These are phyloP conservation scores for Nanorana parkeri DNA, from an alignment of 2,113 vertebrate species.

Conservation along the genomic window DNA sequence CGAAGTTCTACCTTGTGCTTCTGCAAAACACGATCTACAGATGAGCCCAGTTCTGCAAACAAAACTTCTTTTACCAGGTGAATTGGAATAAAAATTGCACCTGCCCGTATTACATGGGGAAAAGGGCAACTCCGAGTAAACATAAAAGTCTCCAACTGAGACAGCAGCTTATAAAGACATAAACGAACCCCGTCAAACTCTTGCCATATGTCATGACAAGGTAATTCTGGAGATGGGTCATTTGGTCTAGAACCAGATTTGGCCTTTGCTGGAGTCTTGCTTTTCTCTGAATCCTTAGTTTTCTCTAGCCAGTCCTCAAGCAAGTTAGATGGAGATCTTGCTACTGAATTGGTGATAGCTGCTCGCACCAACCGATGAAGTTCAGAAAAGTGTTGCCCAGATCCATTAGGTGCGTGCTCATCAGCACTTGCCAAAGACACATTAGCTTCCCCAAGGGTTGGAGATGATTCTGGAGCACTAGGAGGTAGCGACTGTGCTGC, in stretches of 20 bases:
- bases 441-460: fast-evolving
- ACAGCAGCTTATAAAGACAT: constrained; percentile 73
- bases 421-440: fast-evolving
- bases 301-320: constrained; percentile 70
- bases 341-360: constrained; percentile 74
- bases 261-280: constrained; percentile 64
- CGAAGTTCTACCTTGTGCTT: constrained; percentile 90
- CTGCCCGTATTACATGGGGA: constrained; percentile 86
- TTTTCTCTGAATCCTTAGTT: constrained; percentile 59
- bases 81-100: constrained; percentile 91
- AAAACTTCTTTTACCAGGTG: constrained; percentile 91
- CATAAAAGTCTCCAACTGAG: constrained; percentile 80
- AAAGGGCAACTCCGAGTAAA: constrained; percentile 81
- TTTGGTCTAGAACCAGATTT: constrained; percentile 68
- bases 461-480: constrained; percentile 1
- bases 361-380: constrained; percentile 82
- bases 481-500: neutral
- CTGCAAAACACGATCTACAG: constrained; percentile 89
- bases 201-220: constrained; percentile 80
- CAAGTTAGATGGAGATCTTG: constrained; percentile 69
- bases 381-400: constrained; percentile 75
- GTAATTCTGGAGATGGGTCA: constrained; percentile 57
- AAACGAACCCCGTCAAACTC: constrained; percentile 70
- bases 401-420: neutral
- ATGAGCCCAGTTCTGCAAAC: constrained; percentile 78